Evolutionary conservation across 1,140 invertebrate genomes (phyloP), one percentile per base, ranked within the genome.

Genomic region (Calycopis cecrops): DNA sequence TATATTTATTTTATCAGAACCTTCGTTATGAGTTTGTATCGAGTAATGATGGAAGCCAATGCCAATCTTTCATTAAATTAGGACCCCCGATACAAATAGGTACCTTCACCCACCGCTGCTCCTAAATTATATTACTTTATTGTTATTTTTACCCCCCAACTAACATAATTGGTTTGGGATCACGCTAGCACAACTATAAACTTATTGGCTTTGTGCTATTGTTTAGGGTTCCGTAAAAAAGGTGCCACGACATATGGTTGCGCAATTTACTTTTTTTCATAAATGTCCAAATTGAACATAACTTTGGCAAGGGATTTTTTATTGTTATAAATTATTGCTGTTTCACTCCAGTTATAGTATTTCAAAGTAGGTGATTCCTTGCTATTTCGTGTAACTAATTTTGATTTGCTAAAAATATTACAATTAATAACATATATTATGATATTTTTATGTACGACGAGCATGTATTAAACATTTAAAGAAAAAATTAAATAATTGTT

Each of bases 121-220:
- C 69, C 79, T 74, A 83, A 86, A 84, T 84, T 86, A 81, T 86
- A 84, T 86, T 83, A 82, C 70, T 83, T 81, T 84, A 84, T 84
- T 86, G 81, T 84, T 85, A 82, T 84, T 76, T 80, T 73, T 75
- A 67, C 76, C 80, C 78, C 83, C 76, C 66, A 79, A 80, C 74
- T 77, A 75, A 71, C 75, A 73, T 80, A 86, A 84, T 86, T 84
- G 79, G 83, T 73, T 74, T 69, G 75, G 76, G 81, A 86, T 83
- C 81, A 84, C 78, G 78, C 75, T 73, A 79, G 72, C 74, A 78
- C 75, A 73, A 76, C 79, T 73, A 79, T 80, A 78, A 83, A 83
- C 73, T 77, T 44, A 44, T 44, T 44, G 40, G 40, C 40, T 44
- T 44, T 44, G 68, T 57, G 65, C 75, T 79, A 84, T 84, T 77